Base-by-base conservation (phyloP, 2,888 invertebrate genomes). In the Tetropium fuscum region DNA sequence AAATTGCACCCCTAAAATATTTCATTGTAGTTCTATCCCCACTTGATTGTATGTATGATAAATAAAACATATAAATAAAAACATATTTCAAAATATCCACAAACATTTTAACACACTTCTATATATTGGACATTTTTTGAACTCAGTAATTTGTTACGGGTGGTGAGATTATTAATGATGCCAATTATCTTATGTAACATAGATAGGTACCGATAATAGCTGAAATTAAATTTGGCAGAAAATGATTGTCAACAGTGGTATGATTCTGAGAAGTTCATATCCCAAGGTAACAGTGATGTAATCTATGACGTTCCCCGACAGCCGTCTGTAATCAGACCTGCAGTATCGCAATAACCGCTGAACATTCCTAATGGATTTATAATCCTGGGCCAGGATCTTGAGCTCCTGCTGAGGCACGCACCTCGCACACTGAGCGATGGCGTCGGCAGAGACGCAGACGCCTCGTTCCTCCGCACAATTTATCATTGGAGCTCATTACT, bases 401-500 rank as follows among this genome's bases (percentile, higher is more conserved):
- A 69, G 69, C 68, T 53, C 64, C 59, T 62, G 68, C 64, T 64
- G 64, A 65, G 65, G 61, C 62, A 74, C 72, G 71, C 70, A 72
- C 68, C 64, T 53, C 55, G 49, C 64, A 55, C 63, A 58, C 55
- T 77, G 77, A 77, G 74, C 71, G 76, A 78, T 78, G 71, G 72
- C 72, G 68, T 70, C 71, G 77, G 78, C 73, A 63, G 68, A 79
- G 75, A 78, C 76, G 80, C 79, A 82, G 82, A 82, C 80, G 81
- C 82, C 78, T 80, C 72, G 69, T 64, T 70, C 78, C 79, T 80
- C 80, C 79, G 73, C 76, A 76, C 78, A 79, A 82, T 83, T 83
- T 81, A 82, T 84, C 83, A 83, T 82, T 80, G 79, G 74, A 79
- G 80, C 82, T 83, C 83, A 83, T 83, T 83, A 83, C 80, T 80